Evolutionary conservation across 2,888 invertebrate genomes (phyloP), one percentile per base, ranked within the genome.

Genomic region (Eupithecia tripunctaria): DNA sequence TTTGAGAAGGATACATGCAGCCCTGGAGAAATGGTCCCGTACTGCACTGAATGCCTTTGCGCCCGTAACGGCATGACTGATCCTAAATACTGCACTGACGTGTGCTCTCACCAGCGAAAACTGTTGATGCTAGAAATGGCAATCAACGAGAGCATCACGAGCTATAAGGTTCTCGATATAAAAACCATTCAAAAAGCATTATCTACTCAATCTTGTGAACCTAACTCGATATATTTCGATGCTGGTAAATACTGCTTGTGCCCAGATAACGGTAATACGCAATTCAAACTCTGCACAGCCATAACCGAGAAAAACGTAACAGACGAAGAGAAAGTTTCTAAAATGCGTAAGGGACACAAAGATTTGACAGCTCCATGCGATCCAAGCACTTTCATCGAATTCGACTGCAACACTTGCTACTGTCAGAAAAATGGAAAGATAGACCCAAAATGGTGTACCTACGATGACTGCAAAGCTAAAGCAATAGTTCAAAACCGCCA

Each of bases 351-450:
- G 12, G 32, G n/a, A 8, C 72, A 75, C 18, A 83, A 86, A 68
- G 83, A 89, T 72, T 84, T 80, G 5, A 87, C 86, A 8, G 78
- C 72, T 2, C 78, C 84, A 15, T 94, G 94, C 77, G 88, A 89
- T 73, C 91, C 94, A 0, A 89, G 87, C 62, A 90, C 91, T 1
- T 90, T 91, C 73, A 83, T 94, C 0, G 88, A 92, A 69, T 87
- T 91, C 68, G 90, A 89, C 72, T 95, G 95, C 73, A 94, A 95
- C 71, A 89, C 89, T 1, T 95, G 94, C 76, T 93, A 89, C 74
- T 94, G 94, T 76, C 82, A 85, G 0, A 90, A 89, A 79, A 79
- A 82, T n/a, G 94, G 94, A 5, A 89, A 81, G 59, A 84, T 93
- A 56, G 90, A 94, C 76, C 85, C 85, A 0, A 92, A 91, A 76